Percentiles rank a stretch among this genome's conserved stretches.
Evolutionary conservation across 2,797 vertebrate genomes (phyloP).

Genomic region (Notamacropus eugenii): DNA sequence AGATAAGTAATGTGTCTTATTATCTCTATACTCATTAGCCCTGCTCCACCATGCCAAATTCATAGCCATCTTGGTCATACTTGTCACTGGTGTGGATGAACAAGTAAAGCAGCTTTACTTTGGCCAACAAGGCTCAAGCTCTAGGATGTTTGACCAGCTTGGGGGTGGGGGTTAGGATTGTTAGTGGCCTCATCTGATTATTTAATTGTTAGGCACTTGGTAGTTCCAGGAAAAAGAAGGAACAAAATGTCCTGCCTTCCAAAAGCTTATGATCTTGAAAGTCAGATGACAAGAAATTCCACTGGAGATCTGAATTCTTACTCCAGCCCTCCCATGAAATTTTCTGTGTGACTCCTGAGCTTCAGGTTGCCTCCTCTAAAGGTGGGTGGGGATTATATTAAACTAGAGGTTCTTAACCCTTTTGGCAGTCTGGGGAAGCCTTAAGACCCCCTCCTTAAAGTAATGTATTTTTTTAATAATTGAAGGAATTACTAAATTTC

Average conservation of each 20-base stretch:
- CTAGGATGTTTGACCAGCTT: not conserved
- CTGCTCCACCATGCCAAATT: not conserved
- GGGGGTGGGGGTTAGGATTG: not conserved
- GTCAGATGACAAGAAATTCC: not conserved
- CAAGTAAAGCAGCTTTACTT: not conserved
- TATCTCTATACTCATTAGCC: not conserved
- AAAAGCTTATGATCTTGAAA: not conserved
- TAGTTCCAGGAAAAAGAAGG: not conserved
- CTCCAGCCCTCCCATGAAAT: not conserved
- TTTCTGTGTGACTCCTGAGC: not conserved
- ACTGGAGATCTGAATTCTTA: not conserved
- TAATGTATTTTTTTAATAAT: not conserved
- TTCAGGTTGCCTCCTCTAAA: not conserved
- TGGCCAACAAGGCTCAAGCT: not conserved
- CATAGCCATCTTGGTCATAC: not conserved
- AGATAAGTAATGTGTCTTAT: not conserved
- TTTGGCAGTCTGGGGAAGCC: not conserved
- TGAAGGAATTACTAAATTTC: not conserved
- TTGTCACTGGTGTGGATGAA: not conserved
- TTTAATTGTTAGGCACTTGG: not conserved
- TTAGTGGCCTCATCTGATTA: not conserved
- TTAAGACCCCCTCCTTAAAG: not conserved
- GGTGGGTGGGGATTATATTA: not conserved
- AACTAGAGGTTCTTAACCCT: not conserved
- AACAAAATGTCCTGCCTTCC: not conserved